These are phyloP conservation scores for Chanos chanos DNA, from an alignment of 2,797 vertebrate species.

Conservation along the genomic window DNA sequence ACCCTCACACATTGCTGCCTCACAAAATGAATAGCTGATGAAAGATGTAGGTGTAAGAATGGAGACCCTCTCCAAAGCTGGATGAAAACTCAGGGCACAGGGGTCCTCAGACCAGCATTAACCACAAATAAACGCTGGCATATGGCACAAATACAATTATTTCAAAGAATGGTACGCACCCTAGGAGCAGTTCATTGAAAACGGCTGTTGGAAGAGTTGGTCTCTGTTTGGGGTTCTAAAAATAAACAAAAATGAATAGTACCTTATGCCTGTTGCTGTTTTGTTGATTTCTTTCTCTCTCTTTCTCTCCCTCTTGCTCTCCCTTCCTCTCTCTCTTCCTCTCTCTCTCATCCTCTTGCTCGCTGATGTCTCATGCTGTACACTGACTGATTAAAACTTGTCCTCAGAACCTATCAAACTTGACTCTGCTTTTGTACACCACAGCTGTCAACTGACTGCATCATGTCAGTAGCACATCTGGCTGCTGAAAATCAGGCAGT, in stretches of 20 bases:
- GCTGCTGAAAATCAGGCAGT: constrained; percentile 28
- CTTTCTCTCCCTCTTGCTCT: constrained; percentile 12
- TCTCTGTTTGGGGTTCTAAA: constrained; percentile 47
- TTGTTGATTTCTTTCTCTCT: constrained; percentile 22
- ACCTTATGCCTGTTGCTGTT: constrained; percentile 46
- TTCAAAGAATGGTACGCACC: constrained; percentile 51
- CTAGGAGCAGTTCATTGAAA: constrained; percentile 45
- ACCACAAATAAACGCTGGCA: constrained; percentile 44
- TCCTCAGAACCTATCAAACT: constrained; percentile 40
- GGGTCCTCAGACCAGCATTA: constrained; percentile 41
- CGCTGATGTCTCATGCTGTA: constrained; percentile 37
- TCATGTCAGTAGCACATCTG: constrained; percentile 11
- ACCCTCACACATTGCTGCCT: constrained; percentile 22
- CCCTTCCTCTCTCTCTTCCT: constrained; percentile 23
- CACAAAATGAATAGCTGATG: constrained; percentile 41
- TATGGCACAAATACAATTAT: constrained; percentile 63
- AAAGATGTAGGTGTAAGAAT: constrained; percentile 44
- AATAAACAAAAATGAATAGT: constrained; percentile 50
- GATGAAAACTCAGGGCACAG: constrained; percentile 42
- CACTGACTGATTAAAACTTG: constrained; percentile 32
- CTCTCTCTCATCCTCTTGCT: constrained; percentile 19
- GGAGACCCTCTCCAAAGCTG: constrained; percentile 16
- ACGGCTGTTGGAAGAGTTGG: constrained; percentile 45
- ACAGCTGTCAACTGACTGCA: constrained; percentile 27
- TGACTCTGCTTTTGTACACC: constrained; percentile 45